Conservation (phyloP, 2,113 vertebrate species). For the Columba livia region DNA sequence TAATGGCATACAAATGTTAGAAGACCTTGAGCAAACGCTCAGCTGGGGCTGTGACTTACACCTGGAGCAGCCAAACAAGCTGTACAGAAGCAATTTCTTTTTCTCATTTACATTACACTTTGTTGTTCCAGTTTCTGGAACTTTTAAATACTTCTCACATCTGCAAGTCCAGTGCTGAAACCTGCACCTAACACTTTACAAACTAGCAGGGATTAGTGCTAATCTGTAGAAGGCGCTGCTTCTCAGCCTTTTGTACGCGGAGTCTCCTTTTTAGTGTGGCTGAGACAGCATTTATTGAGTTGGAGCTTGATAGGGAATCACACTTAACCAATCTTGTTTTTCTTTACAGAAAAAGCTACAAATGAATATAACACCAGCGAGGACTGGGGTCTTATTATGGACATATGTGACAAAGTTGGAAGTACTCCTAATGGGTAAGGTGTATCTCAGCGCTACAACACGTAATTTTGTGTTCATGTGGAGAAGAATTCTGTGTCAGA, state of each 20-base stretch:
- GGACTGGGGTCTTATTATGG: constrained; percentile 97
- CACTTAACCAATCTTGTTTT: not conserved
- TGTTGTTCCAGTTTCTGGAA: not conserved
- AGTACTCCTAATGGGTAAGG: constrained; percentile 91
- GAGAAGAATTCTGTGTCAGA: not conserved
- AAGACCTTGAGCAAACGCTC: not conserved
- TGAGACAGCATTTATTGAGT: not conserved
- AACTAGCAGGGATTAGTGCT: not conserved
- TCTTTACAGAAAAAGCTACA: constrained; percentile 90
- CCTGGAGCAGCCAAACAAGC: not conserved
- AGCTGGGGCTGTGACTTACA: not conserved
- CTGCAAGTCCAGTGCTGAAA: not conserved
- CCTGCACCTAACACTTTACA: not conserved
- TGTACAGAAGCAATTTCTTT: not conserved
- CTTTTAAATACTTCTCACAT: not conserved
- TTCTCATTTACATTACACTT: not conserved
- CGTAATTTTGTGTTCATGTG: not conserved
- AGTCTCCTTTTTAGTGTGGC: not conserved
- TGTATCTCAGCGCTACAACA: fast-evolving
- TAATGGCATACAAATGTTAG: no score
- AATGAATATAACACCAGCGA: constrained; percentile 93
- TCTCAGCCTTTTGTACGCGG: not conserved
- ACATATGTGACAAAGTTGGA: constrained; percentile 94
- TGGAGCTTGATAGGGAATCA: not conserved
- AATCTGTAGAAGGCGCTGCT: not conserved